These are phyloP conservation scores for Microplitis deprimator DNA, from an alignment of 2,888 invertebrate species.

Conservation along the genomic window DNA sequence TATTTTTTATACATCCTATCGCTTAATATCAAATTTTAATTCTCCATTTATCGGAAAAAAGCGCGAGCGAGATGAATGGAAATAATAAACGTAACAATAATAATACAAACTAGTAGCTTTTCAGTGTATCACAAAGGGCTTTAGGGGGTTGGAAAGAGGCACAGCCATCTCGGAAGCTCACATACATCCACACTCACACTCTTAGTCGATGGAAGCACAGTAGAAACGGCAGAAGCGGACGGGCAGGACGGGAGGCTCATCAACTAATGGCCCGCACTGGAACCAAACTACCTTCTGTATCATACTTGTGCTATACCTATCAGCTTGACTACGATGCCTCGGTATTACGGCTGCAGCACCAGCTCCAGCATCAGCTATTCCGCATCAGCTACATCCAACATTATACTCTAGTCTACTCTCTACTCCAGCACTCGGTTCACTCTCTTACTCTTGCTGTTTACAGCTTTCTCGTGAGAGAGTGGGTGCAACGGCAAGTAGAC, in stretches of 20 bases:
- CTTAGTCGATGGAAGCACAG: constrained; percentile 42
- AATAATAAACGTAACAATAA: constrained; percentile 69
- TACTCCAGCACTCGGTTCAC: neutral
- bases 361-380: constrained; percentile 13
- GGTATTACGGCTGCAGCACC: constrained; percentile 1
- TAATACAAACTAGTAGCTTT: constrained; percentile 53
- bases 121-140: constrained; percentile 44
- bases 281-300: constrained; percentile 60
- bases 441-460: neutral
- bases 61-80: constrained; percentile 60
- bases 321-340: neutral
- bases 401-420: constrained; percentile 4
- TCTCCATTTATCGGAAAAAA: constrained; percentile 1
- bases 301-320: constrained; percentile 7
- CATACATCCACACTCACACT: constrained; percentile 12
- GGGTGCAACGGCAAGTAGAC: neutral
- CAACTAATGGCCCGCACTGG: constrained; percentile 71
- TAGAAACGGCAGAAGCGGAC: constrained; percentile 59
- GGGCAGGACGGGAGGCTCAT: constrained; percentile 66
- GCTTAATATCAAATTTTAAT: constrained; percentile 37
- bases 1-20: constrained; percentile 48
- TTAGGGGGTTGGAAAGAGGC: constrained; percentile 44
- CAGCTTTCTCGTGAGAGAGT: neutral
- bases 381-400: constrained; percentile 19
- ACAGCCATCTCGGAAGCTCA: constrained; percentile 28